Percentiles rank a stretch among this genome's conserved stretches.
These are phyloP conservation scores for Drosophila ezoana DNA, from an alignment of 2,888 invertebrate genomes.

Conservation along the genomic window DNA sequence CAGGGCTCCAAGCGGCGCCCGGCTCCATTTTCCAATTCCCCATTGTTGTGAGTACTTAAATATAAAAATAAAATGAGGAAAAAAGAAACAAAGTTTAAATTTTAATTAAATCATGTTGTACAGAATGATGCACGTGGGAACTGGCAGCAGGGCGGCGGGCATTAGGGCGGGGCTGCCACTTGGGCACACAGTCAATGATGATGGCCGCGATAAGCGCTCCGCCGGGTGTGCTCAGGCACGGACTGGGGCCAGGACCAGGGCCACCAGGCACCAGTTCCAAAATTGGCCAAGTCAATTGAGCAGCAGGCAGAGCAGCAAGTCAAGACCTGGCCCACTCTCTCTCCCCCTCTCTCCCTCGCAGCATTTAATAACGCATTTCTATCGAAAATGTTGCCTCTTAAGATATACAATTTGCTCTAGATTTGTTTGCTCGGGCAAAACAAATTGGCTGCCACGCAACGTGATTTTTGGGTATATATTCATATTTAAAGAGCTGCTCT, in stretches of 20 bases:
- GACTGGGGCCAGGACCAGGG: not conserved
- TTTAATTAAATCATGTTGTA: conserved; percentile 79
- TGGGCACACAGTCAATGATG: conserved; percentile 70
- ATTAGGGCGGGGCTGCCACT: conserved; percentile 36
- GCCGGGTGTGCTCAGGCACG: conserved; percentile 61
- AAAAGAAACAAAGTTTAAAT: conserved; percentile 69
- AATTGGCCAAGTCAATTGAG: conserved; percentile 27
- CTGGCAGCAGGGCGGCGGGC: conserved; percentile 16
- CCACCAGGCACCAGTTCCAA: too few relatives aligned
- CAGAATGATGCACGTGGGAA: conserved; percentile 79
- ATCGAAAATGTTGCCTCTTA: conserved; percentile 24
- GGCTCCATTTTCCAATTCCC: conserved; percentile 59
- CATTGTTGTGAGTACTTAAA: conserved; percentile 50
- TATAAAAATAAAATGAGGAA: conserved; percentile 17
- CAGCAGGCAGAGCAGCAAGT: not conserved
- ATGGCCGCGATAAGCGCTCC: conserved; percentile 75
- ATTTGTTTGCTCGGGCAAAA: not conserved
- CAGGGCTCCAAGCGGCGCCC: conserved; percentile 37
- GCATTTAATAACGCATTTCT: conserved; percentile 48
- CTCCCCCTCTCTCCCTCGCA: conserved; percentile 32
- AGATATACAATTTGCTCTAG: conserved; percentile 33
- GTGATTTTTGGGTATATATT: conserved; percentile 21
- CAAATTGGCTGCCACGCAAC: conserved; percentile 20
- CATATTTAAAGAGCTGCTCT: conserved; percentile 1
- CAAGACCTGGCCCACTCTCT: conserved; percentile 1